phyloP scores from a whole-genome alignment of 2,113 vertebrate genomes.

The Antechinus flavipes region DNA sequence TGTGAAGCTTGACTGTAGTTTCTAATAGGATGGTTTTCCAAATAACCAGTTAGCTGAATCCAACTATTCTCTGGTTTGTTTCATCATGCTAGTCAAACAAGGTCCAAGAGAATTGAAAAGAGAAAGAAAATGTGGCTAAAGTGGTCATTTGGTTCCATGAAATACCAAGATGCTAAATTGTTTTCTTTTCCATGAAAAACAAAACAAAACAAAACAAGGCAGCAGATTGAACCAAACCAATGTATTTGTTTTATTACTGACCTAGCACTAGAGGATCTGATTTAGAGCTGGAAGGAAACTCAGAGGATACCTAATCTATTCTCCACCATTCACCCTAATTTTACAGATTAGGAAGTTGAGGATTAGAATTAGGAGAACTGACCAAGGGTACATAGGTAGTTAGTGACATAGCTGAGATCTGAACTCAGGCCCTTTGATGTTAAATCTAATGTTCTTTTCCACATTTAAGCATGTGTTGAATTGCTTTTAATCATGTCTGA shows the following conservation, averaged over 20 bases:
- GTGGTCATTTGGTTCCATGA: slow-evolving; percentile 12
- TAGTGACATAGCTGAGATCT: too few relatives aligned
- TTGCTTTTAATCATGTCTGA: not conserved
- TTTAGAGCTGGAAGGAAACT: not conserved
- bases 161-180: slow-evolving; percentile 2
- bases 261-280: not conserved
- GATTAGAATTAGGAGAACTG: not conserved
- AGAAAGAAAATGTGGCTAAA: slow-evolving; percentile 38
- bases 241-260: not conserved
- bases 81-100: slow-evolving; percentile 30
- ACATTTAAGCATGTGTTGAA: not conserved
- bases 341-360: not conserved
- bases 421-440: not conserved
- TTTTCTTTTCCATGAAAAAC: not conserved
- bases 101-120: not conserved
- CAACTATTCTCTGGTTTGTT: slow-evolving; percentile 11
- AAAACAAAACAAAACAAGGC: not conserved
- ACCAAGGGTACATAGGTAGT: too few relatives aligned
- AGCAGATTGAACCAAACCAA: not conserved
- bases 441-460: not conserved
- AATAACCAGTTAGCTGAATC: slow-evolving; percentile 36
- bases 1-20: slow-evolving; percentile 41
- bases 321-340: not conserved
- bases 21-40: slow-evolving; percentile 68
- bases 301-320: not conserved